phyloP scores from a whole-genome alignment of 2,888 invertebrate species.

The Ornithoptera alexandrae region DNA sequence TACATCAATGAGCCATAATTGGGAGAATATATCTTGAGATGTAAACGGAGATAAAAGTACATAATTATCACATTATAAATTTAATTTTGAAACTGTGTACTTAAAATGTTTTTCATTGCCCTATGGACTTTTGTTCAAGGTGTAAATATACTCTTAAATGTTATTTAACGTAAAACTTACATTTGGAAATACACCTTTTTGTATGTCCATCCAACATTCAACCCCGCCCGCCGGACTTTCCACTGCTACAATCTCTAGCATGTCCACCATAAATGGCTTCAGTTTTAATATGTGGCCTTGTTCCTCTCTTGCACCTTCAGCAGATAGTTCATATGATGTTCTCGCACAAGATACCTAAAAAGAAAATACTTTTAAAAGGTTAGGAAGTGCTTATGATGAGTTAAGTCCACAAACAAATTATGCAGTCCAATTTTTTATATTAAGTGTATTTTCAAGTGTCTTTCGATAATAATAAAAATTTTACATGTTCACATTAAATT shows the following conservation, averaged over 20 bases:
- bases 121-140: too few species aligned
- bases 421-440: neutral
- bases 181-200: constrained; percentile 84
- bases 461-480: neutral
- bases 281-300: constrained; percentile 68
- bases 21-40: too few species aligned
- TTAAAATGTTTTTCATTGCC: too few species aligned
- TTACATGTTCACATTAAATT: neutral
- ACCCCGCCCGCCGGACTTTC: constrained; percentile 83
- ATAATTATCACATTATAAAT: too few species aligned
- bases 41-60: too few species aligned
- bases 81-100: too few species aligned
- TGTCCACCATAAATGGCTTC: constrained; percentile 84
- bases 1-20: too few species aligned
- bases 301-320: constrained; percentile 44
- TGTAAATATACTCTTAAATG: neutral
- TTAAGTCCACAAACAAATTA: neutral
- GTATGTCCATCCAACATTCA: constrained; percentile 89
- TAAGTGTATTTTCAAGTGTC: neutral
- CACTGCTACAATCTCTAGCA: constrained; percentile 84
- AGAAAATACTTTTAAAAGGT: neutral
- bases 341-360: constrained; percentile 68
- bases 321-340: constrained; percentile 63
- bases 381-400: neutral
- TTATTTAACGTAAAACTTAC: constrained; percentile 55